A percentile compares a stretch with the other conserved stretches of the same genome.
These are phyloP conservation scores for Bombus waltoni DNA, from an alignment of 1,140 invertebrate species.

Conservation along the genomic window DNA sequence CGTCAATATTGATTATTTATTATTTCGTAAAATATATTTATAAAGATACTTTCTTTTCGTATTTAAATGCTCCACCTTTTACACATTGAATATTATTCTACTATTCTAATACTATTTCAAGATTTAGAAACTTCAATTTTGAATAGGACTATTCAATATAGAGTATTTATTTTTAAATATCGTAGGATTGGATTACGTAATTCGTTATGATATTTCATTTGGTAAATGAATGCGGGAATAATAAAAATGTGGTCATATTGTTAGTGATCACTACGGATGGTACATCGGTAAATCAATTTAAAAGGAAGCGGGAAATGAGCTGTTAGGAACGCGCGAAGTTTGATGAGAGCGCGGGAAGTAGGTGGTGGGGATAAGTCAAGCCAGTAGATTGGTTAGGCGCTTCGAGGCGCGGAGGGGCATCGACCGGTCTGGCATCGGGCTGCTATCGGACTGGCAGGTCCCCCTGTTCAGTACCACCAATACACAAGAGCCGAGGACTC, in stretches of 20 bases:
- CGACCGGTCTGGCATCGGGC: constrained; percentile 77
- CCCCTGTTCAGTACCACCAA: constrained; percentile 83
- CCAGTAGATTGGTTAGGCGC: constrained; percentile 63
- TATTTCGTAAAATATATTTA: background rate
- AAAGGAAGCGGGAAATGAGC: constrained; percentile 32
- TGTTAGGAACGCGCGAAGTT: constrained; percentile 46
- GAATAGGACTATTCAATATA: background rate
- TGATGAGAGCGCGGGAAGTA: constrained; percentile 50
- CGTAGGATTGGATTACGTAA: too few species aligned
- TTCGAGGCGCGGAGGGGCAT: constrained; percentile 71
- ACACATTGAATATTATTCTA: too few species aligned
- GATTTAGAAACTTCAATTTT: background rate
- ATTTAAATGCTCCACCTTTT: background rate
- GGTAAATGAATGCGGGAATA: too few species aligned
- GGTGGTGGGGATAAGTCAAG: constrained; percentile 55
- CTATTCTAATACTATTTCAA: too few species aligned
- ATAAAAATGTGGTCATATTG: background rate
- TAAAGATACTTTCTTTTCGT: background rate
- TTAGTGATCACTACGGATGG: background rate
- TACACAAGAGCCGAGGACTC: constrained; percentile 83
- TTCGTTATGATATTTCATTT: background rate
- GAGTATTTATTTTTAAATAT: background rate
- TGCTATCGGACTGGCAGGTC: constrained; percentile 83
- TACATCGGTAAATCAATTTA: constrained; percentile 14
- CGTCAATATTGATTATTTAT: background rate